Base-by-base conservation (phyloP, 2,113 vertebrate species). In the Piprites chloris region DNA sequence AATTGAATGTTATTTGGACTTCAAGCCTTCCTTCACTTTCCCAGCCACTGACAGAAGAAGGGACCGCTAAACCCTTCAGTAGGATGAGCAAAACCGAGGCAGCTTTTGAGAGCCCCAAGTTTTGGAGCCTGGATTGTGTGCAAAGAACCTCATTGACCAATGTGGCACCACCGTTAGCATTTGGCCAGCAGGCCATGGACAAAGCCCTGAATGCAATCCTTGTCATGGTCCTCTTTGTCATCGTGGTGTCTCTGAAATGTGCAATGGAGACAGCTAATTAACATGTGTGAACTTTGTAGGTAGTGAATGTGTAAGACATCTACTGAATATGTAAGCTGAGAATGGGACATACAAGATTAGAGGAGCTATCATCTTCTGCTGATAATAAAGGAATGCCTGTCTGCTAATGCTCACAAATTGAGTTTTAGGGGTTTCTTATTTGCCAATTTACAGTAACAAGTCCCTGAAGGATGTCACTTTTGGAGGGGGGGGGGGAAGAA, bases 181-280 rank as follows among this genome's bases (percentile, higher is more conserved):
- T 90, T 1, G 47, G 93, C 80, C 87, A 95, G 49, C 83, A 94
- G 24, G 61, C 95, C 55, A 88, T 82, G 0, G 97, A 98, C 96
- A 88, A 76, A 89, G 93, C 92, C 5, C 92, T 98, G 30, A 98
- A 95, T 12, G 8, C 67, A 46, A 67, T 98, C 52, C 83, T 94
- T 75, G 41, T 98, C 2, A 0, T 96, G 55, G 97, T 98, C 87
- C 95, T 99, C 66, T 95, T 98, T 3, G 2, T 98, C 75, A 89
- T 98, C 49, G 98, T 98, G 98, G 89, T 98, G 30, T 98, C 98
- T 1, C 92, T 99, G 14, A 99, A 99, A 39, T 98, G 98, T 78
- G 98, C 97, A 0, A 98, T 99, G 99, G 98, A 99, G 83, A 85
- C 98, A 78, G 97, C 50, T 52, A 9, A 52, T 52, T 52, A 52